phyloP scores from a whole-genome alignment of 2,888 invertebrate species.

The Napeogenes inachia region DNA sequence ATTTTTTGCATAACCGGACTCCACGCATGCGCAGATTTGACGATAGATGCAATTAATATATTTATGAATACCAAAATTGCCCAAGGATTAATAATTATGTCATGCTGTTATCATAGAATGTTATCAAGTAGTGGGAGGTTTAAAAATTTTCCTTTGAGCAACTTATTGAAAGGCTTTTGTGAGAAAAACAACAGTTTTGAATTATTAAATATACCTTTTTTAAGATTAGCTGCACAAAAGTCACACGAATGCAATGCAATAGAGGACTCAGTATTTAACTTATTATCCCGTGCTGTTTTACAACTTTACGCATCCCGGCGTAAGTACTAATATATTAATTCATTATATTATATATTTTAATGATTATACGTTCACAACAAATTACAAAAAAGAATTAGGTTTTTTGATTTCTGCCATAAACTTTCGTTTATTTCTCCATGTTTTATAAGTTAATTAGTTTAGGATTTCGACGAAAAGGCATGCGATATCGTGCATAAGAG shows the following conservation, averaged over 20 bases:
- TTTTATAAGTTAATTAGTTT: too few relatives aligned
- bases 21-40: conserved; percentile 88
- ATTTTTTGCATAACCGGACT: conserved; percentile 77
- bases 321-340: conserved; percentile 48
- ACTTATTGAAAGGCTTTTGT: conserved; percentile 58
- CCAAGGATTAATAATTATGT: conserved; percentile 80
- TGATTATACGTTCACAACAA: not conserved
- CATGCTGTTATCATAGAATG: conserved; percentile 89
- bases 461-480: too few relatives aligned
- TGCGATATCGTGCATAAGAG: too few relatives aligned
- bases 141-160: conserved; percentile 82
- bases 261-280: conserved; percentile 70
- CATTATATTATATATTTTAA: not conserved
- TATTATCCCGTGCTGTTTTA: conserved; percentile 79
- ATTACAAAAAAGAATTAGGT: too few relatives aligned
- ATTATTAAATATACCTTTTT: conserved; percentile 80
- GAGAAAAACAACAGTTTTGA: conserved; percentile 46
- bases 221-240: conserved; percentile 85
- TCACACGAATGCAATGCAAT: conserved; percentile 72
- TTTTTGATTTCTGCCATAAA: too few relatives aligned
- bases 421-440: too few relatives aligned
- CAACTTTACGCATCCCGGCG: conserved; percentile 78
- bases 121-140: conserved; percentile 54
- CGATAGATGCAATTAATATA: conserved; percentile 80
- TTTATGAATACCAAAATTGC: conserved; percentile 78